Percentiles rank a stretch among this genome's conserved stretches.
Conservation (phyloP, 2,888 invertebrate species). For the Netelia inedita region DNA sequence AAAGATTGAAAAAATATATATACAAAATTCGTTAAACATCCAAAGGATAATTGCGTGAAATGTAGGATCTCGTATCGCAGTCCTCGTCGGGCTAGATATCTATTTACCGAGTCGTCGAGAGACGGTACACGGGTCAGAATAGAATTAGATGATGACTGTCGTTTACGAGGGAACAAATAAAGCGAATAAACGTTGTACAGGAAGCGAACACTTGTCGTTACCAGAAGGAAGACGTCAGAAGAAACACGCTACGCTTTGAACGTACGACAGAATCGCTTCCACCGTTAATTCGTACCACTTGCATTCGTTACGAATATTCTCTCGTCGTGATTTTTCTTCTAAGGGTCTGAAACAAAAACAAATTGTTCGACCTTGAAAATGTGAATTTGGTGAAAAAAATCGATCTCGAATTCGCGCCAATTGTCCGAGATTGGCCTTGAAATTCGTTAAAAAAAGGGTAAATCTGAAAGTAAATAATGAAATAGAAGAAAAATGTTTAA, state of each 20-base stretch:
- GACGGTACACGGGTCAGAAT: conserved; percentile 47
- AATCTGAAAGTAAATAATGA: background rate
- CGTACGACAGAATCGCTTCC: background rate
- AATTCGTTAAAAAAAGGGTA: background rate
- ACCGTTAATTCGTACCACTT: background rate
- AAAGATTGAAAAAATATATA: background rate
- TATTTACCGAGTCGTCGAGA: conserved; percentile 48
- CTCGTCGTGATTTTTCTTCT: background rate
- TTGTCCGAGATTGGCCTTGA: background rate
- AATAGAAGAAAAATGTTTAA: background rate
- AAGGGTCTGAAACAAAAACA: no score
- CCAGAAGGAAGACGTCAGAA: conserved; percentile 47
- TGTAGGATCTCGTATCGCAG: conserved; percentile 16
- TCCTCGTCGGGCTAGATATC: conserved; percentile 2
- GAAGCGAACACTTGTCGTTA: conserved; percentile 80
- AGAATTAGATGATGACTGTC: conserved; percentile 69
- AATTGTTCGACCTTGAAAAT: background rate
- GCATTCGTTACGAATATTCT: conserved; percentile 1
- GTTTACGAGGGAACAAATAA: conserved; percentile 70
- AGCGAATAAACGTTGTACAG: conserved; percentile 75
- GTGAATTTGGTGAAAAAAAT: no score
- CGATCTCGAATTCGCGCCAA: background rate
- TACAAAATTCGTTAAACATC: background rate
- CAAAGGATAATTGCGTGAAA: background rate
- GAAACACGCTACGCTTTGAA: conserved; percentile 20